Conservation (phyloP, 2,113 vertebrate genomes). For the Urocynchramus pylzowi region DNA sequence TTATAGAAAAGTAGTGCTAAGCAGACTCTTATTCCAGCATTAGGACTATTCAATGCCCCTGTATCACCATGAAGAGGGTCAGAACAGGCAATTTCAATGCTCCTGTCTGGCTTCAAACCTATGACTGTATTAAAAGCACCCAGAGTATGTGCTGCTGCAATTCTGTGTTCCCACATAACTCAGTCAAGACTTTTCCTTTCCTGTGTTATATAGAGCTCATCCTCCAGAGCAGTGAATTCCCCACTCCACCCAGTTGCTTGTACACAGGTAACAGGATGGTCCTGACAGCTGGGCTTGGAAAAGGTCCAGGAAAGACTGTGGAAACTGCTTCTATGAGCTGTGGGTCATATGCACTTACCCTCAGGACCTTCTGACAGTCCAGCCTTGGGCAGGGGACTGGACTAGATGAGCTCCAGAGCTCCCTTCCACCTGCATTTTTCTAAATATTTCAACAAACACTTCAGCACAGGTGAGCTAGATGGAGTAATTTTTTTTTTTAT, state of each 20-base stretch:
- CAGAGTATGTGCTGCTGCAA: neutral
- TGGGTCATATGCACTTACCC: neutral
- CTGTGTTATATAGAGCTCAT: neutral
- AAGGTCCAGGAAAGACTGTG: neutral
- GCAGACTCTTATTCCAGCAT: neutral
- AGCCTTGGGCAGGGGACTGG: neutral
- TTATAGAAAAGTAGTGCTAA: slow-evolving; percentile 13
- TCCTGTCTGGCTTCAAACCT: neutral
- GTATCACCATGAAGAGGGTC: neutral
- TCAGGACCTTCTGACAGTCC: neutral
- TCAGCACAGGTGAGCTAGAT: neutral
- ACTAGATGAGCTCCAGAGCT: neutral
- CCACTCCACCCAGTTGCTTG: neutral
- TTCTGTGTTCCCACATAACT: neutral
- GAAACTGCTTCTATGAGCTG: neutral
- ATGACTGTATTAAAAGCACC: neutral
- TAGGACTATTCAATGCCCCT: neutral
- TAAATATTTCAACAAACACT: neutral
- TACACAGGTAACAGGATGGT: neutral
- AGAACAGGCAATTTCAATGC: neutral
- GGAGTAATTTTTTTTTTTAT: neutral
- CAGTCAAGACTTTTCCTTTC: neutral
- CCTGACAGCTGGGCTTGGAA: neutral
- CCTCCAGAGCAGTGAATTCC: neutral
- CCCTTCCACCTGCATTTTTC: neutral